Conservation (phyloP, 1,140 invertebrate species). For the Zaprionus ornatus region DNA sequence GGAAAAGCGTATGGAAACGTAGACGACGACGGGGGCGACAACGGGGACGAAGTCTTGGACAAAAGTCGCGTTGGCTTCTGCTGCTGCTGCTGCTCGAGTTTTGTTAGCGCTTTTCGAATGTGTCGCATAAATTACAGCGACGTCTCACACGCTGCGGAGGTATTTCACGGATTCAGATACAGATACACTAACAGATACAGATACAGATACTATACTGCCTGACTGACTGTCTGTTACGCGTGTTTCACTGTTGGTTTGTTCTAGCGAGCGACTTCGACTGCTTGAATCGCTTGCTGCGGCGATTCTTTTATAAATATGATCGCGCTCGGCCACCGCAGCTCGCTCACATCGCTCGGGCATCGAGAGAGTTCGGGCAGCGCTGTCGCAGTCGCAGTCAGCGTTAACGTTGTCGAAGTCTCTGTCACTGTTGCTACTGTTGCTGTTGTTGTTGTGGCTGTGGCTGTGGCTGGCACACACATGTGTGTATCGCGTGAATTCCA, state of each 20-base stretch:
- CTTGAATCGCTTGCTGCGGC: constrained; percentile 65
- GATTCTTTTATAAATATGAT: constrained; percentile 82
- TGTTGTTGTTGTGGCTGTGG: constrained; percentile 11
- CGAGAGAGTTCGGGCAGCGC: constrained; percentile 32
- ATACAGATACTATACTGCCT: neutral
- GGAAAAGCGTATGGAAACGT: no score
- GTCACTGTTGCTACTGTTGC: constrained; percentile 6
- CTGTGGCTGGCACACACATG: constrained; percentile 47
- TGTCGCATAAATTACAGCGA: constrained; percentile 28
- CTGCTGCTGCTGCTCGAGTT: neutral
- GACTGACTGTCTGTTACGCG: constrained; percentile 14
- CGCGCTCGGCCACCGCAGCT: constrained; percentile 18
- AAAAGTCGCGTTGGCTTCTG: constrained; percentile 30
- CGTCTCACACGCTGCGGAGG: constrained; percentile 20
- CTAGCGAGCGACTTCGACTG: constrained; percentile 76
- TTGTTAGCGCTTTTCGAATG: constrained; percentile 26
- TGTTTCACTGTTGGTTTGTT: constrained; percentile 57
- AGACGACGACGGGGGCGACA: neutral
- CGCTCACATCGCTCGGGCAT: constrained; percentile 1
- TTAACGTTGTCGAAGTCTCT: constrained; percentile 15
- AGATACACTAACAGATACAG: constrained; percentile 24
- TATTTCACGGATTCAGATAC: constrained; percentile 26
- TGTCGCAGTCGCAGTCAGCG: constrained; percentile 5
- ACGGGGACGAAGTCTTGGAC: constrained; percentile 10
- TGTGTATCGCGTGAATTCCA: constrained; percentile 78